Conservation (phyloP, 2,113 vertebrate genomes). For the Eleginops maclovinus region DNA sequence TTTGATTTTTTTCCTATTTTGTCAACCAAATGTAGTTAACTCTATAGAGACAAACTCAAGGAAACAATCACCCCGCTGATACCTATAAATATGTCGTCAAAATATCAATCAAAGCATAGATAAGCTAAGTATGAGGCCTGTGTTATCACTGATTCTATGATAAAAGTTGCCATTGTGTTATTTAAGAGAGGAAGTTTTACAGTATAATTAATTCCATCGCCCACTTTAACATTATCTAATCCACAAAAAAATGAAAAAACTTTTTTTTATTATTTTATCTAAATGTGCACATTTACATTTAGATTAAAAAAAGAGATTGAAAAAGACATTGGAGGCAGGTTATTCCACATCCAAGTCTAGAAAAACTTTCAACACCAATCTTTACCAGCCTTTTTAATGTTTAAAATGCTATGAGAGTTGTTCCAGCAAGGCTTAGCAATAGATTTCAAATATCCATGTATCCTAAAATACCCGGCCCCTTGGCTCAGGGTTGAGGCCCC, state of each 20-base stretch:
- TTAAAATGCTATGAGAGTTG: slow-evolving; percentile 26
- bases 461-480: slow-evolving; percentile 47
- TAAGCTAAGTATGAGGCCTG: background rate
- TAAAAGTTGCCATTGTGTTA: background rate
- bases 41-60: background rate
- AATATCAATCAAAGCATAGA: slow-evolving; percentile 1
- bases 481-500: slow-evolving; percentile 39
- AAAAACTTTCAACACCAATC: slow-evolving; percentile 9
- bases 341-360: background rate
- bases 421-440: slow-evolving; percentile 11
- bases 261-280: background rate
- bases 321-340: background rate
- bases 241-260: too few relatives aligned
- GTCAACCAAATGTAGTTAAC: slow-evolving; percentile 7
- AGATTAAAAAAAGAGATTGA: background rate
- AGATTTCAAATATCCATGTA: slow-evolving; percentile 41
- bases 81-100: slow-evolving; percentile 13
- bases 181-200: background rate
- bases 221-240: background rate
- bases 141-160: background rate
- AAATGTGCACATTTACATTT: slow-evolving; percentile 6
- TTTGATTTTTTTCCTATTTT: slow-evolving; percentile 3
- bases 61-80: slow-evolving; percentile 12
- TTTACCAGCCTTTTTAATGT: background rate
- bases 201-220: background rate